Evolutionary conservation across 2,888 invertebrate genomes (phyloP).

Genomic region (Lochmaea crataegi): DNA sequence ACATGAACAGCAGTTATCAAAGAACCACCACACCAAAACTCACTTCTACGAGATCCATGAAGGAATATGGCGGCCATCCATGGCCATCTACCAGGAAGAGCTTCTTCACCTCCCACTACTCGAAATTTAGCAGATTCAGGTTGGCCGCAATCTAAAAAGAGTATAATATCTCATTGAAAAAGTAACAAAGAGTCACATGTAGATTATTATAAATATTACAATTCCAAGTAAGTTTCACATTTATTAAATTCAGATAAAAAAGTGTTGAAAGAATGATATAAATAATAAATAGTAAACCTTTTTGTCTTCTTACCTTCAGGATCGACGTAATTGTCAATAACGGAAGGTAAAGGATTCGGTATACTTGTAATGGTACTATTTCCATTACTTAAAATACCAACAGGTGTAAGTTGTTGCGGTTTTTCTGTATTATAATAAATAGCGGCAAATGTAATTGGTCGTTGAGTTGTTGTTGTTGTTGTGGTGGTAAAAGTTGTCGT

Average conservation of each 20-base stretch:
- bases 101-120: constrained; percentile 90
- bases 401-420: constrained; percentile 39
- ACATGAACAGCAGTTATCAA: constrained; percentile 84
- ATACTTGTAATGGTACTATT: constrained; percentile 21
- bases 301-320: constrained; percentile 65
- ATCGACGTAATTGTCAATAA: constrained; percentile 65
- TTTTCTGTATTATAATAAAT: constrained; percentile 52
- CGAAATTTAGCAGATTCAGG: constrained; percentile 86
- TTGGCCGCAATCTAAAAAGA: constrained; percentile 80
- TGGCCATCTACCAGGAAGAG: constrained; percentile 90
- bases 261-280: too few species aligned
- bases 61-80: constrained; percentile 97
- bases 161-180: not conserved
- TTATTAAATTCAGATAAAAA: too few species aligned
- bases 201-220: not conserved
- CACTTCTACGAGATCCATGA: constrained; percentile 84
- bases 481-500: constrained; percentile 52
- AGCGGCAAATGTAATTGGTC: constrained; percentile 50
- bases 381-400: constrained; percentile 3
- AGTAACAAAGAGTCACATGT: too few species aligned
- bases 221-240: not conserved
- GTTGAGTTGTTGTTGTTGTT: constrained; percentile 54
- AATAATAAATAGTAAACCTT: not conserved
- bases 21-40: constrained; percentile 95
- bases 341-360: constrained; percentile 29